Base-by-base conservation (phyloP, 2,888 invertebrate species). In the Caradrina kadenii region DNA sequence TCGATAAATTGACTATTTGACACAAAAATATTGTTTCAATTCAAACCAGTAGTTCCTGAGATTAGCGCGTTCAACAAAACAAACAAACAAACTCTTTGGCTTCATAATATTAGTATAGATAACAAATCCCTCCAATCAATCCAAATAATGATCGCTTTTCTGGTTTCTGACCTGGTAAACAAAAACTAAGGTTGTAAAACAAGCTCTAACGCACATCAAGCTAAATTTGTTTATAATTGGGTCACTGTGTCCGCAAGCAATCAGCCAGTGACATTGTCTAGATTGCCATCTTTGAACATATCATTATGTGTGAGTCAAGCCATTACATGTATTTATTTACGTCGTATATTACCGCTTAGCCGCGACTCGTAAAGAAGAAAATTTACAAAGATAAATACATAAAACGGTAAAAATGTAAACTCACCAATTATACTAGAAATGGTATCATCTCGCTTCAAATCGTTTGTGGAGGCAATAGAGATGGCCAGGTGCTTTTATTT, bases 331-430 rank as follows among this genome's bases (percentile, higher is more conserved):
- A 58, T 68, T 61, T 62, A 75, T 69, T 56, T 78, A 79, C 70
- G 60, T 63, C 55, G 66, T 61, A 75, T 58, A 73, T 79, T 70
- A 78, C 79, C 79, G 75, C 75, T 78, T 54, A 66, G 31, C n/a
- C n/a, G 52, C 31, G 62, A 52, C 65, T 65, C 65, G 66, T 75
- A 71, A 75, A 71, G 66, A 75, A 71, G 75, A 64, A 77, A 78
- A 79, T 56, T 79, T 61, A 62, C 69, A 22, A 63, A 75, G 56
- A 79, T 71, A 66, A 63, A 79, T 66, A 78, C 71, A 35, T 50
- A 42, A 45, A 79, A 59, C 79, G 50, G 79, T 75, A 64, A 75
- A 79, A 75, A 61, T 61, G 13, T 63, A n/a, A 79, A 60, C 49
- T 72, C 15, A 22, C 26, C 45, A 61, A 76, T 76, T 53, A 59